These are phyloP conservation scores for Colaptes auratus DNA, from an alignment of 2,113 vertebrate genomes.

Conservation along the genomic window DNA sequence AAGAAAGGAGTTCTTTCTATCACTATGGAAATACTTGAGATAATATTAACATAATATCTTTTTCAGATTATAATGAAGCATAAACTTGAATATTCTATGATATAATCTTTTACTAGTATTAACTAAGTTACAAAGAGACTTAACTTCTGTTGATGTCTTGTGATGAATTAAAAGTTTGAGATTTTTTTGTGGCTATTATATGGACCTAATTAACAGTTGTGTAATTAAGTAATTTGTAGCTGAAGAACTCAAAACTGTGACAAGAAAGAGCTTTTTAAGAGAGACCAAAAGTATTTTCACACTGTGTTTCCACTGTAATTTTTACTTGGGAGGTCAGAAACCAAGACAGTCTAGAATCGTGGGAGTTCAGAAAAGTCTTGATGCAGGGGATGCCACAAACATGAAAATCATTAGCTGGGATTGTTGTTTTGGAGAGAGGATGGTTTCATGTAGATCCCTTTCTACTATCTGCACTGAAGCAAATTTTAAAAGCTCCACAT, in stretches of 20 bases:
- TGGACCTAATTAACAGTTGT: neutral
- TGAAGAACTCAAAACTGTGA: neutral
- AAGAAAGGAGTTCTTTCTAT: accelerated
- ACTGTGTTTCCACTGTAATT: neutral
- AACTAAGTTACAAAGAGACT: neutral
- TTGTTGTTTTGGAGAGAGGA: neutral
- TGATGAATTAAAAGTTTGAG: neutral
- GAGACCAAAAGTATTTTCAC: constrained; percentile 29
- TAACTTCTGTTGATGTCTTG: neutral
- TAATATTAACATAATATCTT: neutral
- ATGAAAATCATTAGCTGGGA: neutral
- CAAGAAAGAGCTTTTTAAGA: neutral
- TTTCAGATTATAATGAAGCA: neutral
- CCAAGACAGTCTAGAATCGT: neutral
- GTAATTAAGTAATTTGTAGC: neutral
- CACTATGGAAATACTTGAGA: neutral
- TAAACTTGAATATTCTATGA: neutral
- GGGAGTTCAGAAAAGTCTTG: neutral
- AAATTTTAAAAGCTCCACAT: neutral
- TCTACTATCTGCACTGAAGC: neutral
- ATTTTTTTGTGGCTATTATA: neutral
- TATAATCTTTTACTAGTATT: neutral
- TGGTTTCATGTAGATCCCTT: neutral
- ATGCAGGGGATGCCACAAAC: neutral
- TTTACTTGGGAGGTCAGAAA: constrained; percentile 47